phyloP scores from a whole-genome alignment of 2,888 invertebrate species.

The Caenorhabditis uteleia region DNA sequence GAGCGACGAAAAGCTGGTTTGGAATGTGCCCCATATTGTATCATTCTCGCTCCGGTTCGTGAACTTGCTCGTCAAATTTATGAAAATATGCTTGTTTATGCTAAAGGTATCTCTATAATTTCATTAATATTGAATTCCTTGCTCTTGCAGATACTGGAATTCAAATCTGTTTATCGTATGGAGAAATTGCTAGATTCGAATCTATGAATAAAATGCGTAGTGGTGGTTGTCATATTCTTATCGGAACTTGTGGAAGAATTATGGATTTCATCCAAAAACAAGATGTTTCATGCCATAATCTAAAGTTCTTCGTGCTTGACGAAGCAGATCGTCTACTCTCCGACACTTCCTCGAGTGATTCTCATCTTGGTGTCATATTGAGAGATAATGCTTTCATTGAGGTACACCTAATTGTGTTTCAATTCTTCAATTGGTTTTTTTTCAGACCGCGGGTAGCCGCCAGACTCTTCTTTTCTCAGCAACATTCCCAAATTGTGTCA shows the following conservation, averaged over 20 bases:
- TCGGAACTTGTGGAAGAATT: slow-evolving; percentile 80
- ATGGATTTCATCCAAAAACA: slow-evolving; percentile 76
- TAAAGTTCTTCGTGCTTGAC: slow-evolving; percentile 80
- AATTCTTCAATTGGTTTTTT: not conserved
- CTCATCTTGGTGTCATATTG: slow-evolving; percentile 30
- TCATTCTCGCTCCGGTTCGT: slow-evolving; percentile 88
- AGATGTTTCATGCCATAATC: slow-evolving; percentile 72
- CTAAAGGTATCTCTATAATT: not conserved
- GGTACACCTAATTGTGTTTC: not conserved
- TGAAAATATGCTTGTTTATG: slow-evolving; percentile 25
- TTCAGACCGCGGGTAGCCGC: not conserved
- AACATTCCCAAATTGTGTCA: slow-evolving; percentile 38
- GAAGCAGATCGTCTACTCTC: slow-evolving; percentile 85
- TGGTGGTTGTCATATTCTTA: slow-evolving; percentile 78
- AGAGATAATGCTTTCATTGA: slow-evolving; percentile 1
- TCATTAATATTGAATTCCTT: not conserved
- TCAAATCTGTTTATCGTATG: slow-evolving; percentile 38
- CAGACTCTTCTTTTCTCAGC: slow-evolving; percentile 56
- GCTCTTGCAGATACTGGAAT: slow-evolving; percentile 33
- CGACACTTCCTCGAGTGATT: slow-evolving; percentile 74
- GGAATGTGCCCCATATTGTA: slow-evolving; percentile 63
- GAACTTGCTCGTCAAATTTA: slow-evolving; percentile 88
- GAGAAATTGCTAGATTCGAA: slow-evolving; percentile 23
- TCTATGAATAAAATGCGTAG: slow-evolving; percentile 9
- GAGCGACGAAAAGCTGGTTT: not conserved